Evolutionary conservation across 2,113 vertebrate species (phyloP).

Genomic region (Nothoprocta pentlandii): DNA sequence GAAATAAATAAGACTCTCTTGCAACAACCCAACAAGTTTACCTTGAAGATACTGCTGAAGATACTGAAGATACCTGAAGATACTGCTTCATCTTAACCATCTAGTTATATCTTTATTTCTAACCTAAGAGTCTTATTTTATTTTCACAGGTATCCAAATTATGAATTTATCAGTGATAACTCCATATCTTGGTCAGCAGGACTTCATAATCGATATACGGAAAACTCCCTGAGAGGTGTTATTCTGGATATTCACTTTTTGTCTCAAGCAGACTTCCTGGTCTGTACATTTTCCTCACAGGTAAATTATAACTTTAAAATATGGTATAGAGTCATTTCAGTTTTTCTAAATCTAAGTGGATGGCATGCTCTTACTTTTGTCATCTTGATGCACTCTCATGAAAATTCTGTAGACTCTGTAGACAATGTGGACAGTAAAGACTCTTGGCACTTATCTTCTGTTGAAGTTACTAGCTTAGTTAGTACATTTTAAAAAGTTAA

Average conservation of each 20-base stretch:
- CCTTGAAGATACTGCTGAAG: no score
- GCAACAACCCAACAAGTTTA: not conserved
- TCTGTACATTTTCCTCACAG: conserved; percentile 99
- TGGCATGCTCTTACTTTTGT: not conserved
- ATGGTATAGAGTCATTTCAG: not conserved
- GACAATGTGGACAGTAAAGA: not conserved
- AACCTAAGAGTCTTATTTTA: no score
- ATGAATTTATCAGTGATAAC: conserved; percentile 99
- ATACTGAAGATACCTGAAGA: no score
- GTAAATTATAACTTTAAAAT: conserved; percentile 70
- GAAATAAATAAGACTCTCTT: not conserved
- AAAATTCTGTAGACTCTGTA: not conserved
- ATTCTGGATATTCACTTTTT: conserved; percentile 98
- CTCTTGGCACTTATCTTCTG: not conserved
- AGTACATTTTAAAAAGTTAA: conserved; percentile 25
- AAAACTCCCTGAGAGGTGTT: conserved; percentile 95
- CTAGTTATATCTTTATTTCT: no score
- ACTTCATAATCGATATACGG: conserved; percentile 96
- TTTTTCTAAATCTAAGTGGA: not conserved
- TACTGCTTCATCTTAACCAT: not conserved
- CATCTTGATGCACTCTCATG: not conserved
- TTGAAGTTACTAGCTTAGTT: conserved; percentile 22
- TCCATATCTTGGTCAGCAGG: conserved; percentile 99
- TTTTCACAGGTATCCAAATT: conserved; percentile 90
- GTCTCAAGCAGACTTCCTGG: conserved; percentile 96